A percentile compares a stretch with the other conserved stretches of the same genome.
These are phyloP conservation scores for Dissostichus mawsoni DNA, from an alignment of 2,113 vertebrate genomes.

Conservation along the genomic window DNA sequence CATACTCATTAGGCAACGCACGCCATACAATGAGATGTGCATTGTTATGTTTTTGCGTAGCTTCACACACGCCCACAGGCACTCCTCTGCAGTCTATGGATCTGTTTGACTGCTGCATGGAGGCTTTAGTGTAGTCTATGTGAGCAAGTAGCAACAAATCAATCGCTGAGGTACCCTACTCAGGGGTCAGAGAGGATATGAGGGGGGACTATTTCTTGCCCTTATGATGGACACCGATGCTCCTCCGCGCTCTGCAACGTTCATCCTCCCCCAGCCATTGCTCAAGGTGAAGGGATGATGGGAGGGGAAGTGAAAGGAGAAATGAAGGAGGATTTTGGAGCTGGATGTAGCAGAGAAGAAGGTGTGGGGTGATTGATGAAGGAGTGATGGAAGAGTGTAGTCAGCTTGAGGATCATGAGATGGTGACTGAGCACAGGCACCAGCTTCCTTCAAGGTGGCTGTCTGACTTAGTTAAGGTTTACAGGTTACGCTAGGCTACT, in stretches of 20 bases:
- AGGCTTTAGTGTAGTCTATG: slow-evolving; percentile 55
- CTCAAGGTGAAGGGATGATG: slow-evolving; percentile 71
- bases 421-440: slow-evolving; percentile 61
- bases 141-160: slow-evolving; percentile 79
- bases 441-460: slow-evolving; percentile 77
- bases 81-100: slow-evolving; percentile 71
- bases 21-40: neutral
- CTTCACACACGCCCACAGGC: slow-evolving; percentile 4
- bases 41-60: slow-evolving; percentile 11
- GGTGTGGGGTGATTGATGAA: slow-evolving; percentile 62
- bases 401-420: slow-evolving; percentile 54
- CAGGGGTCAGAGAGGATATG: slow-evolving; percentile 71
- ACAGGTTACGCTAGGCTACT: slow-evolving; percentile 80
- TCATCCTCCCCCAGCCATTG: slow-evolving; percentile 53
- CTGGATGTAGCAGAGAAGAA: slow-evolving; percentile 52
- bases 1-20: slow-evolving; percentile 53
- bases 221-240: slow-evolving; percentile 62
- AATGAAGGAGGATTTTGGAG: slow-evolving; percentile 60
- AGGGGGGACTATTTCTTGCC: slow-evolving; percentile 63
- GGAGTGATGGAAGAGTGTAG: slow-evolving; percentile 48
- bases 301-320: slow-evolving; percentile 62
- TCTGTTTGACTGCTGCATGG: slow-evolving; percentile 69
- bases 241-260: slow-evolving; percentile 34
- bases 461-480: slow-evolving; percentile 84
- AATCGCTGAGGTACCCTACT: slow-evolving; percentile 69